Evolutionary conservation across 53 echinoderm and acorn worm species (phyloP), one percentile per base, ranked within the genome.

Genomic region (Mesocentrotus franciscanus): DNA sequence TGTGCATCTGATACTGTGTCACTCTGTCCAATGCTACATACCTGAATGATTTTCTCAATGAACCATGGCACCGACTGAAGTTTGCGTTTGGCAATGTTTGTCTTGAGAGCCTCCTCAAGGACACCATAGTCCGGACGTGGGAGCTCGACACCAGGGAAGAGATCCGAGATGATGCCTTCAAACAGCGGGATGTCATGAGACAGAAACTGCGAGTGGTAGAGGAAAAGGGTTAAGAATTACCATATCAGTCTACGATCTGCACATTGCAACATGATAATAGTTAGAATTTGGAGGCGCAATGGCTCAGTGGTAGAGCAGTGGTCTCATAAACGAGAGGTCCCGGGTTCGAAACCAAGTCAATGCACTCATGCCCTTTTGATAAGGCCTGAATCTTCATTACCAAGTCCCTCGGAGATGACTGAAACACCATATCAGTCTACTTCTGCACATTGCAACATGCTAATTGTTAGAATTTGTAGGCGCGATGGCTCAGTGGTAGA

Each of bases 11-110:
- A 24, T 8, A 29, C 75, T 14, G 4, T 20, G 0, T 76, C 10
- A 30, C 9, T 42, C 4, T 36, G 36, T 33, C 29, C 12, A 39
- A 81, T 39, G 18, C 7, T 58, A 10, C 91, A 59, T 71, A 98
- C 98, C 97, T 98, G 98, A 4, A 98, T 97, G 93, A 98, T 98
- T 79, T 98, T 98, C 78, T 98, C 98, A 95, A 98, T 98, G 92
- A 98, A 98, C 98, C 98, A 98, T 20, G 98, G 98, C 12, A 98
- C 97, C 68, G 96, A 78, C 76, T 97, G 97, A 18, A 98, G 95
- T 84, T 97, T 96, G 74, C 95, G 97, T 76, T 95, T 97, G 39
- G 90, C 49, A 34, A 98, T 97, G 90, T 97, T 97, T 66, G 92
- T 93, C 39, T 92, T 94, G n/a, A 98, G 96, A 35, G 97, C 96